A percentile compares a stretch with the other conserved stretches of the same genome.
phyloP scores from a whole-genome alignment of 2,888 invertebrate genomes.

The Galerucella nymphaeae region DNA sequence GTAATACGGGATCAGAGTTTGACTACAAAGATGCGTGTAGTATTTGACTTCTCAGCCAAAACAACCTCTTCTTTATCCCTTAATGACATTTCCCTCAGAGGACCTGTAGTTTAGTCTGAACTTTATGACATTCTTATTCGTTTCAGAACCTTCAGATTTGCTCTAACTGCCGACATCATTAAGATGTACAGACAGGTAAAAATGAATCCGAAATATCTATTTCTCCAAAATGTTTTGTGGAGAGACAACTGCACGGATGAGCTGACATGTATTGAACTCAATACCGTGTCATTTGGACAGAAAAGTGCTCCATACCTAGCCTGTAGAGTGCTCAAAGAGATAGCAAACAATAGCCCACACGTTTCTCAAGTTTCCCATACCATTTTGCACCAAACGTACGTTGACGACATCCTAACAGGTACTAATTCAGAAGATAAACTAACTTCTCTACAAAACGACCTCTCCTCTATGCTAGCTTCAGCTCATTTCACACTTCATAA shows the following conservation, averaged over 20 bases:
- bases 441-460: not conserved
- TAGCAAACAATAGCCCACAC: not conserved
- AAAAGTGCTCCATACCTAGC: not conserved
- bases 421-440: not conserved
- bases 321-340: not conserved
- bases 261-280: constrained; percentile 28
- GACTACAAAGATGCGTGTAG: constrained; percentile 36
- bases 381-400: not conserved
- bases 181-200: constrained; percentile 30
- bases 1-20: not conserved
- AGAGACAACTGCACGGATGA: constrained; percentile 6
- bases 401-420: not conserved
- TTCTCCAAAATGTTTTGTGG: constrained; percentile 34
- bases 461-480: not conserved
- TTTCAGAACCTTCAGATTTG: constrained; percentile 30
- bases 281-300: constrained; percentile 35
- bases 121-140: constrained; percentile 30
- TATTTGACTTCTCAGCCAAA: constrained; percentile 32
- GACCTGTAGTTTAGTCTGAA: constrained; percentile 29
- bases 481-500: not conserved
- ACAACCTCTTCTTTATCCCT: constrained; percentile 17
- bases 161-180: constrained; percentile 13
- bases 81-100: constrained; percentile 27
- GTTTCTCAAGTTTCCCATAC: not conserved
- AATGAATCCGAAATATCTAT: constrained; percentile 7